Evolutionary conservation across 2,888 invertebrate genomes (phyloP), one percentile per base, ranked within the genome.

Genomic region (Digitonthophagus gazella): DNA sequence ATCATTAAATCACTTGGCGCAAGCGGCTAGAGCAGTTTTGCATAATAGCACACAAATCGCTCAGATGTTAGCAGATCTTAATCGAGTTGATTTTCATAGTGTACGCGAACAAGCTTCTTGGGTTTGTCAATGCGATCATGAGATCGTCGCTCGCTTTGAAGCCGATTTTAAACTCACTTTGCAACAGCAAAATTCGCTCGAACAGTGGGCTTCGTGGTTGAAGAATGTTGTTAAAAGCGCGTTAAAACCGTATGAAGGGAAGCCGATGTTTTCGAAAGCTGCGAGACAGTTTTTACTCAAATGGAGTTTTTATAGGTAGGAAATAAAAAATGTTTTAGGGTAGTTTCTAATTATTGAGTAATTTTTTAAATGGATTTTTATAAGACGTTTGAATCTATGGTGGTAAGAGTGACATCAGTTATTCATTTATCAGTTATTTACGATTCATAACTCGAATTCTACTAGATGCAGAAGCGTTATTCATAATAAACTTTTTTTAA

Each of bases 161-260:
- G 91, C 93, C 28, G 97, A 98, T 82, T 98, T 98, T 82, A 93
- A 93, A 83, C 87, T 92, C n/a, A 95, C 95, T 0, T 84, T 96
- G 64, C 95, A 95, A 71, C 95, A 96, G 79, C 96, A 96, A 82
- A 95, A 95, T 77, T 91, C 95, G 1, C 85, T 99, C 75, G 98
- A 98, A 82, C 95, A 97, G 82, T 99, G 99, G 99, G 97, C 98
- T 19, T 88, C 90, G 66, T 99, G 99, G 99, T 86, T 99, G 77
- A 97, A 98, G 81, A 89, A 91, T 68, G 97, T 98, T 73, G 97
- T 99, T 66, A 91, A 93, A 74, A 89, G 90, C 75, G 94, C 96
- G 22, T 88, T 98, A 69, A 92, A 94, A 76, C 93, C 95, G 69
- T 95, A 96, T 83, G 93, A 93, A 80, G 93, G 91, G 55, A 91